These are phyloP conservation scores for Hylaeus anthracinus DNA, from an alignment of 1,140 invertebrate species.

Conservation along the genomic window DNA sequence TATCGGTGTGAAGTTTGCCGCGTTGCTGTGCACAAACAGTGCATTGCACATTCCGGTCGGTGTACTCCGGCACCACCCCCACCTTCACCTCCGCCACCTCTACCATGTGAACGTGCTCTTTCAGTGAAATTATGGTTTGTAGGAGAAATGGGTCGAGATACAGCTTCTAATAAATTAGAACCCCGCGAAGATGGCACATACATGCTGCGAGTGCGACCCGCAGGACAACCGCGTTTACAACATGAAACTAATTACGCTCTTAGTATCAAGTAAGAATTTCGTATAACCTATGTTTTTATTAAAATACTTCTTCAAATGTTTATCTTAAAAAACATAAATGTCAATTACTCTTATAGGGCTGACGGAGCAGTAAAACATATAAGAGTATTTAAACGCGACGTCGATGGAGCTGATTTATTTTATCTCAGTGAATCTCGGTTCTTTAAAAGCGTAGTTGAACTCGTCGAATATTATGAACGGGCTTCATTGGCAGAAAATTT, in stretches of 20 bases:
- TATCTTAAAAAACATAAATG: background rate
- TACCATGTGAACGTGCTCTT: conserved; percentile 82
- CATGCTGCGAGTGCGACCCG: conserved; percentile 90
- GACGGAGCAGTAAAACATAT: conserved; percentile 95
- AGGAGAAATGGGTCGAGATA: conserved; percentile 93
- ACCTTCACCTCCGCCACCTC: conserved; percentile 79
- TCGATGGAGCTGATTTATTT: conserved; percentile 83
- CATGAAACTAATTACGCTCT: conserved; percentile 91
- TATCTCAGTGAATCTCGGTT: conserved; percentile 94
- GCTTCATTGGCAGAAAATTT: conserved; percentile 95
- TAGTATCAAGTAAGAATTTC: conserved; percentile 89
- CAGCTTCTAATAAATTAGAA: conserved; percentile 89
- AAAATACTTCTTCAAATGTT: background rate
- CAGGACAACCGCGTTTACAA: conserved; percentile 78
- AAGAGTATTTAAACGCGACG: conserved; percentile 88
- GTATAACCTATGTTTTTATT: background rate
- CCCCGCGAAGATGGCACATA: conserved; percentile 92
- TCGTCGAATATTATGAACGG: conserved; percentile 94
- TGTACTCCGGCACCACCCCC: conserved; percentile 84
- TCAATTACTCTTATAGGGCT: conserved; percentile 82
- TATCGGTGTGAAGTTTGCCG: conserved; percentile 89
- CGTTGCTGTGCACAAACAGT: conserved; percentile 88
- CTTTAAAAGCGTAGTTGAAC: conserved; percentile 93
- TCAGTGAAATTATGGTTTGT: conserved; percentile 88
- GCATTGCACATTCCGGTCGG: conserved; percentile 87